Conservation (phyloP, 2,888 invertebrate genomes). For the Strigamia maritima region DNA sequence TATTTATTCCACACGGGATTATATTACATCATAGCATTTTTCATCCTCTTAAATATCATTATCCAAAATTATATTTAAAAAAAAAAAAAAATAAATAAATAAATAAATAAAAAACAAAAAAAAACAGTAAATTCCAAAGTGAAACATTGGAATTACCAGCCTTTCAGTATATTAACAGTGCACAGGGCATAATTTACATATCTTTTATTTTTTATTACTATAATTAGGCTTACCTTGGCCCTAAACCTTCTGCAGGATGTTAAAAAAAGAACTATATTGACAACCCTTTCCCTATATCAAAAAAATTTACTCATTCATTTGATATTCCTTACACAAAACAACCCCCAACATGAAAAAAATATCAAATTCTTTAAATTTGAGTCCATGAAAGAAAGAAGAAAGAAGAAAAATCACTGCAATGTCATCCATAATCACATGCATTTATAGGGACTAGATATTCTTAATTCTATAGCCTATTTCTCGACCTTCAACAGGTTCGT, state of each 20-base stretch:
- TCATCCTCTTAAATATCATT: too few relatives aligned
- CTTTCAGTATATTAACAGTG: background rate
- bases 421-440: background rate
- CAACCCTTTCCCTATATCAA: background rate
- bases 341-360: background rate
- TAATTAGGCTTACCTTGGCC: background rate
- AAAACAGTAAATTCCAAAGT: background rate
- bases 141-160: background rate
- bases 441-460: background rate
- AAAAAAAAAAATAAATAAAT: background rate
- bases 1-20: too few relatives aligned
- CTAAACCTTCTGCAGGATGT: constrained; percentile 1
- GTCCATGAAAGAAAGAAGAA: background rate
- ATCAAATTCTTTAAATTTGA: background rate
- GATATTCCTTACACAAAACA: background rate
- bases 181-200: background rate
- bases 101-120: background rate
- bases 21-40: too few relatives aligned
- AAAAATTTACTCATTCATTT: background rate
- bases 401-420: too few relatives aligned
- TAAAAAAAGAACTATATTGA: background rate
- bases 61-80: too few relatives aligned
- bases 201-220: background rate
- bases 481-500: background rate
- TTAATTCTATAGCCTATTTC: background rate